A percentile compares a stretch with the other conserved stretches of the same genome.
Conservation (phyloP, 2,113 vertebrate species). For the Turnix velox region DNA sequence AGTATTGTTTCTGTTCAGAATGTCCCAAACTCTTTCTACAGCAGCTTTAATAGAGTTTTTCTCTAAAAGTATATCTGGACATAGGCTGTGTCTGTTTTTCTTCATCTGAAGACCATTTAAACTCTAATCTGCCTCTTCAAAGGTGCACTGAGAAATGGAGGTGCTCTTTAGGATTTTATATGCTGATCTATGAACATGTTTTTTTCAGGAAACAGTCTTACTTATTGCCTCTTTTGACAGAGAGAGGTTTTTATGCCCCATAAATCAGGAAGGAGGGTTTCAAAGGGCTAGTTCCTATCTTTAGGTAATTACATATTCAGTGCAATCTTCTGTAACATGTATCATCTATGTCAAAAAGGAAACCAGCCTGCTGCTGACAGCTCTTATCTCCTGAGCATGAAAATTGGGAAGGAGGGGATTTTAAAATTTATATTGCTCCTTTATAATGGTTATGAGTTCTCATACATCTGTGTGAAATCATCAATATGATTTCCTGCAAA, state of each 20-base stretch:
- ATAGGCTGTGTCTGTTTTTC: not conserved
- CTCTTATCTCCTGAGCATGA: not conserved
- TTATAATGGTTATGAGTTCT: not conserved
- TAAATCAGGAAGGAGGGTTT: constrained; percentile 3
- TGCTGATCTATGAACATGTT: not conserved
- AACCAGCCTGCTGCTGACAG: not conserved
- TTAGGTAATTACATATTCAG: not conserved
- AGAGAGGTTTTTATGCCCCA: not conserved
- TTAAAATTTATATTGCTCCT: not conserved
- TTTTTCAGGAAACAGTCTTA: not conserved
- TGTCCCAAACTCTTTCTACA: not conserved
- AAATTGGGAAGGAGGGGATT: not conserved
- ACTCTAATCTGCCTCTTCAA: not conserved
- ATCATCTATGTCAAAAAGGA: not conserved
- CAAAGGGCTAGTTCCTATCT: not conserved
- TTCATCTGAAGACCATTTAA: not conserved
- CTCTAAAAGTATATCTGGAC: not conserved
- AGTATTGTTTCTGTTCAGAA: not conserved
- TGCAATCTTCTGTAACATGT: not conserved
- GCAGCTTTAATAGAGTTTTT: not conserved
- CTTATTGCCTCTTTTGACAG: not conserved
- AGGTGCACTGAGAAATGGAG: not conserved
- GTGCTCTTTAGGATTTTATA: not conserved
- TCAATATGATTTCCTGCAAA: not conserved
- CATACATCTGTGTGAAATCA: not conserved